A percentile compares a stretch with the other conserved stretches of the same genome.
These are phyloP conservation scores for Vulpes ferrilata DNA, from an alignment of 2,113 vertebrate genomes.

Conservation along the genomic window DNA sequence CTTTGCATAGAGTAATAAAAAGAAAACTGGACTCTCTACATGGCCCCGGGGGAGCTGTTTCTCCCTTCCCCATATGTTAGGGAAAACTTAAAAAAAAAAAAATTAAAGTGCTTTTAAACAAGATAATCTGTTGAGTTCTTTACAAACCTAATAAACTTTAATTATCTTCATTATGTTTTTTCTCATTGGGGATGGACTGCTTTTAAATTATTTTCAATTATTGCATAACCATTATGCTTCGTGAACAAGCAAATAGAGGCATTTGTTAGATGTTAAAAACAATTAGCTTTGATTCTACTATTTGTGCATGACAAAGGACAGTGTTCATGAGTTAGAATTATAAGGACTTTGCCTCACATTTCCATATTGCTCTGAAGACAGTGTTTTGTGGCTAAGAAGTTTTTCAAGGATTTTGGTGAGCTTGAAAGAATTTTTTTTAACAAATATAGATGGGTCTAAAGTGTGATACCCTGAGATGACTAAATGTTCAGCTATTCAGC, in stretches of 20 bases:
- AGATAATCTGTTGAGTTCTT: constrained; percentile 51
- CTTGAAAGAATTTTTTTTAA: background rate
- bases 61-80: background rate
- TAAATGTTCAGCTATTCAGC: constrained; percentile 17
- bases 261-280: background rate
- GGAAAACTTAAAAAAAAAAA: background rate
- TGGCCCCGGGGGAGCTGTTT: background rate
- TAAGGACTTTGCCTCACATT: background rate
- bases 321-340: constrained; percentile 17
- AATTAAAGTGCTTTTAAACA: background rate
- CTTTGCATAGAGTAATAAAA: constrained; percentile 41
- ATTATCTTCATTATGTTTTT: constrained; percentile 34
- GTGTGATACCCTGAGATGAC: background rate
- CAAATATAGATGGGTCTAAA: constrained; percentile 45
- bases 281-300: background rate
- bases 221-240: background rate
- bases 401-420: constrained; percentile 1
- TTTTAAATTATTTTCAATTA: constrained; percentile 61
- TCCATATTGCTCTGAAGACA: background rate
- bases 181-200: background rate
- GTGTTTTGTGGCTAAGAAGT: background rate
- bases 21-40: background rate
- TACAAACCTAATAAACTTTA: constrained; percentile 47
- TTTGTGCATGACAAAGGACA: background rate
- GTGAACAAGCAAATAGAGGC: background rate